Evolutionary conservation across 2,888 invertebrate genomes (phyloP).

Genomic region (Drosophila multiciliata): DNA sequence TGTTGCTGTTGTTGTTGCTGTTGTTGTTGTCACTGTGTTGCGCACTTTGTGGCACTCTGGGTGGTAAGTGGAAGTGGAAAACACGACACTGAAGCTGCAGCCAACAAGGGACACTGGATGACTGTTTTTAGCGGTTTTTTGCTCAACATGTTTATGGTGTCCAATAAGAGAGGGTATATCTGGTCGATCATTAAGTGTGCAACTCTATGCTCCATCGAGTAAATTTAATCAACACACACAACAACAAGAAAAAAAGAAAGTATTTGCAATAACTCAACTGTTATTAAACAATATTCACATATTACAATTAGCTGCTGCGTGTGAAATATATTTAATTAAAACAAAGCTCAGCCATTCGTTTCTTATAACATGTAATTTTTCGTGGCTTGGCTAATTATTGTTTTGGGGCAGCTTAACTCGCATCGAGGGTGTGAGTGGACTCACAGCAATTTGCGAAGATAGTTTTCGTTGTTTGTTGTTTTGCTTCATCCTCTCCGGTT

Average conservation of each 20-base stretch:
- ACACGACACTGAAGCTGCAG: conserved; percentile 25
- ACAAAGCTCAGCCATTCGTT: background rate
- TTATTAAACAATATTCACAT: background rate
- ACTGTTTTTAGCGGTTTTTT: conserved; percentile 58
- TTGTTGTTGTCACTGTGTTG: conserved; percentile 19
- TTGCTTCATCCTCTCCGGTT: conserved; percentile 11
- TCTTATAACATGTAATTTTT: background rate
- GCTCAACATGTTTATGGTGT: conserved; percentile 25
- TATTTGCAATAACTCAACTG: background rate
- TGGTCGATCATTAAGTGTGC: background rate
- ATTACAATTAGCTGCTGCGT: background rate
- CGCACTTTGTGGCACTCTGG: conserved; percentile 57
- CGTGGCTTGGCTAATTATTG: background rate
- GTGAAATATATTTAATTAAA: conserved; percentile 6
- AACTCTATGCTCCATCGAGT: background rate
- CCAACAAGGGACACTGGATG: conserved; percentile 49
- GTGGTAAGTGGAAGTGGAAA: conserved; percentile 36
- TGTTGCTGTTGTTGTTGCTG: conserved; percentile 31
- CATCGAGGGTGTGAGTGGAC: background rate
- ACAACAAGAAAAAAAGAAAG: too few species aligned
- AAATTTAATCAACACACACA: background rate
- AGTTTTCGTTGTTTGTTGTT: conserved; percentile 16
- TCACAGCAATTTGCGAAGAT: conserved; percentile 11
- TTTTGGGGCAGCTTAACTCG: background rate
- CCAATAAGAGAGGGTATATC: conserved; percentile 10